A percentile compares a stretch with the other conserved stretches of the same genome.
Evolutionary conservation across 1,140 invertebrate species (phyloP).

Genomic region (Drosophila rufa): DNA sequence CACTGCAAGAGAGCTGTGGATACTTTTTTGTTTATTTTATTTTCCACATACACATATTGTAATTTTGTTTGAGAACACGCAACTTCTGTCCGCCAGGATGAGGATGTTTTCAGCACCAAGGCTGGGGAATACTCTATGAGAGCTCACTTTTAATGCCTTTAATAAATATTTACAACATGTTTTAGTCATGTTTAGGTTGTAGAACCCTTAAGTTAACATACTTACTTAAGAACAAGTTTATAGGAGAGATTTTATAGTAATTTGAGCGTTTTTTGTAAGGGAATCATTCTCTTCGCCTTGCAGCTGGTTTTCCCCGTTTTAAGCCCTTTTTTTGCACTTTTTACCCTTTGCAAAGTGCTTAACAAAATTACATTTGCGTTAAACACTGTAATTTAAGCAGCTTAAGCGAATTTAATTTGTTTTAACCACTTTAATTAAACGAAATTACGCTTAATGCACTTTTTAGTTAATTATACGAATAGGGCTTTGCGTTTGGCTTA

Average conservation of each 20-base stretch:
- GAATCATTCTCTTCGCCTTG: constrained; percentile 3
- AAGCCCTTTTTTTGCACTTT: constrained; percentile 21
- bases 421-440: constrained; percentile 72
- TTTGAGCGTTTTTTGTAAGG: neutral
- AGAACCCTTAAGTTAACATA: no score
- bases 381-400: constrained; percentile 78
- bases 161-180: neutral
- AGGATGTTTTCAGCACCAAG: neutral
- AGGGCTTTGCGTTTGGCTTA: neutral
- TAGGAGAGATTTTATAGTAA: no score
- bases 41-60: constrained; percentile 25
- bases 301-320: constrained; percentile 11
- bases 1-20: constrained; percentile 13
- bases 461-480: constrained; percentile 33
- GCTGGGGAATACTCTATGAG: neutral
- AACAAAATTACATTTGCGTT: constrained; percentile 73
- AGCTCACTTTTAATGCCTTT: neutral
- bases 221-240: neutral
- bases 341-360: constrained; percentile 23
- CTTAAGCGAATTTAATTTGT: constrained; percentile 73
- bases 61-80: constrained; percentile 47
- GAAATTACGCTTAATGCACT: constrained; percentile 62
- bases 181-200: neutral
- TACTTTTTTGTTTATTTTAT: constrained; percentile 33
- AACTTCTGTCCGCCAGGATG: constrained; percentile 19